Percentiles rank a stretch among this genome's conserved stretches.
Evolutionary conservation across 2,888 invertebrate species (phyloP).

Genomic region (Harpagoxenus sublaevis): DNA sequence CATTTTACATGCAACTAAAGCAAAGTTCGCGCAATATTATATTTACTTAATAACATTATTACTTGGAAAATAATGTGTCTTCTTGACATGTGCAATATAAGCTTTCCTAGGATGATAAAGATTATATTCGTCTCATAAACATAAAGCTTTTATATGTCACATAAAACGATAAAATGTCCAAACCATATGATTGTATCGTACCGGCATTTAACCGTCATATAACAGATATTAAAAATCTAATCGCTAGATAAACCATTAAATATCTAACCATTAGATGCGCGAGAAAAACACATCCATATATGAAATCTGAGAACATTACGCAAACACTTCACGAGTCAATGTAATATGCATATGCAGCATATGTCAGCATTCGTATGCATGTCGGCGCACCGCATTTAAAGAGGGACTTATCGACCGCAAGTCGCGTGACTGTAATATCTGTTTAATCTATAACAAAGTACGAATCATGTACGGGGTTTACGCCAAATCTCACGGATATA

Average conservation of each 20-base stretch:
- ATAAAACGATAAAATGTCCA: not conserved
- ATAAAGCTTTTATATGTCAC: not conserved
- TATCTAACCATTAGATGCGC: not conserved
- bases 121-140: not conserved
- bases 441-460: constrained; percentile 21
- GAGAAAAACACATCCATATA: not conserved
- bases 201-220: not conserved
- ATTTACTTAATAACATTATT: constrained; percentile 14
- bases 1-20: constrained; percentile 6
- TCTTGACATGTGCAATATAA: not conserved
- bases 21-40: constrained; percentile 11
- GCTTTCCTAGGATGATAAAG: not conserved
- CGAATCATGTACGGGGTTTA: constrained; percentile 33
- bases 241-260: not conserved
- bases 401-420: constrained; percentile 27
- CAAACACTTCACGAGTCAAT: not conserved
- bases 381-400: not conserved
- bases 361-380: constrained; percentile 6
- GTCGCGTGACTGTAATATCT: constrained; percentile 16
- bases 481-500: constrained; percentile 5
- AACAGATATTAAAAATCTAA: not conserved
- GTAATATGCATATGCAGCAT: constrained; percentile 8
- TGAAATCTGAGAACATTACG: not conserved
- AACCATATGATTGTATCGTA: not conserved
- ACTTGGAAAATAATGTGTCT: not conserved